phyloP scores from a whole-genome alignment of 2,888 invertebrate genomes.

The Pogonocherus hispidulus region DNA sequence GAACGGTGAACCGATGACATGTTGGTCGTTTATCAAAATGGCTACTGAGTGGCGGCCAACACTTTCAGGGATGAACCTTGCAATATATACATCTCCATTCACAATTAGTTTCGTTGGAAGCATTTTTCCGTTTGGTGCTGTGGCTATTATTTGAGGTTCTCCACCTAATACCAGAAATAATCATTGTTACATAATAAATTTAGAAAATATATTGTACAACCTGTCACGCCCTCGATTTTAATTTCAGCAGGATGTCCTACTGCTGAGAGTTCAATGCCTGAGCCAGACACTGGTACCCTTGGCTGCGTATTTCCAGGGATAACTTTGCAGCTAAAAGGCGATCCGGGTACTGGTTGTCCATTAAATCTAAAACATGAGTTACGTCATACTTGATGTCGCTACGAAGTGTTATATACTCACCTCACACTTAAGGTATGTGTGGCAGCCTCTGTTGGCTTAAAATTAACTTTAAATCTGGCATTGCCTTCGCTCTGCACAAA shows the following conservation, averaged over 20 bases:
- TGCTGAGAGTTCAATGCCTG: conserved; percentile 79
- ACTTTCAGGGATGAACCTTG: conserved; percentile 85
- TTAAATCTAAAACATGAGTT: conserved; percentile 71
- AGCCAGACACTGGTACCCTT: conserved; percentile 75
- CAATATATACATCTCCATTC: conserved; percentile 79
- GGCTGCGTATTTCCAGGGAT: conserved; percentile 74
- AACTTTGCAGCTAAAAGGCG: conserved; percentile 94
- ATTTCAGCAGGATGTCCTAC: conserved; percentile 76
- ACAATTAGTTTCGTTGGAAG: conserved; percentile 80
- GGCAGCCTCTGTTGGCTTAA: conserved; percentile 95
- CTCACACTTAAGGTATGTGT: conserved; percentile 92
- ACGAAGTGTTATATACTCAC: conserved; percentile 58
- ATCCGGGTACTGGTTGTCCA: conserved; percentile 85
- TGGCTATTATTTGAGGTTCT: conserved; percentile 81
- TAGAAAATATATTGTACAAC: conserved; percentile 43
- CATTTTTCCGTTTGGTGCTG: conserved; percentile 87
- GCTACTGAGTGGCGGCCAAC: conserved; percentile 91
- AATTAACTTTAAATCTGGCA: conserved; percentile 94
- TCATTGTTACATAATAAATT: not conserved
- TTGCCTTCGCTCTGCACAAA: conserved; percentile 98
- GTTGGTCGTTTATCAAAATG: conserved; percentile 85
- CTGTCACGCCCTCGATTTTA: conserved; percentile 72
- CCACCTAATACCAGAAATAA: conserved; percentile 65
- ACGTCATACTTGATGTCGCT: not conserved
- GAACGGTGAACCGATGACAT: conserved; percentile 92